Base-by-base conservation (phyloP, 2,797 vertebrate species). In the Enteromius fasciolatus region DNA sequence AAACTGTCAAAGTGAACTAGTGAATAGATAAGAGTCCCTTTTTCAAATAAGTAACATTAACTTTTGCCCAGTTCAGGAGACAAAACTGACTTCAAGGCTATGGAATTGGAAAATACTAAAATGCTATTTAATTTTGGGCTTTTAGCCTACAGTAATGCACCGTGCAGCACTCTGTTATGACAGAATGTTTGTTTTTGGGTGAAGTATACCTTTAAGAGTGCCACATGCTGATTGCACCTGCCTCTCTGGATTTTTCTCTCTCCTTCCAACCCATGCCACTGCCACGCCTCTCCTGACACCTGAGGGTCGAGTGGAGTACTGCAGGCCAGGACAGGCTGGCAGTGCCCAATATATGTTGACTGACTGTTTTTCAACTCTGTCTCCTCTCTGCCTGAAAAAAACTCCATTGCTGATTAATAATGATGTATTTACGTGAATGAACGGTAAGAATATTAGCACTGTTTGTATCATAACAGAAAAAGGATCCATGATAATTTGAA, bases 191-290 rank as follows among this genome's bases (percentile, higher is more conserved):
- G 87, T 68, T 78, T 82, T 75, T 86, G 31, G 80, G 20, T 52
- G 72, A 36, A 57, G 69, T 46, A 33, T 39, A 31, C 25, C 61
- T 72, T 44, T 68, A 76, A 72, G 84, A 78, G 86, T 78, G 83
- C 75, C 87, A 88, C 7, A 57, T 88, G 86, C 78, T 88, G 83
- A 86, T 76, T 80, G 91, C 90, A 89, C 86, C 87, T 86, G 74
- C 84, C 48, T 83, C 86, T 91, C 64, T 81, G 33, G 48, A 81
- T 86, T 69, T 76, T 33, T 91, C 90, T 93, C 91, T 94, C 90
- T 94, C 94, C 95, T 95, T 95, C 95, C 94, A 95, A 94, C 84
- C 93, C 95, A 94, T 95, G 94, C 90, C 90, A 89, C 87, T 63
- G 83, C 90, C 81, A 61, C 84, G 90, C 90, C 92, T 90, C 91